Percentiles rank a stretch among this genome's conserved stretches.
Evolutionary conservation across 2,888 invertebrate species (phyloP).

Genomic region (Sarcophaga carnaria): DNA sequence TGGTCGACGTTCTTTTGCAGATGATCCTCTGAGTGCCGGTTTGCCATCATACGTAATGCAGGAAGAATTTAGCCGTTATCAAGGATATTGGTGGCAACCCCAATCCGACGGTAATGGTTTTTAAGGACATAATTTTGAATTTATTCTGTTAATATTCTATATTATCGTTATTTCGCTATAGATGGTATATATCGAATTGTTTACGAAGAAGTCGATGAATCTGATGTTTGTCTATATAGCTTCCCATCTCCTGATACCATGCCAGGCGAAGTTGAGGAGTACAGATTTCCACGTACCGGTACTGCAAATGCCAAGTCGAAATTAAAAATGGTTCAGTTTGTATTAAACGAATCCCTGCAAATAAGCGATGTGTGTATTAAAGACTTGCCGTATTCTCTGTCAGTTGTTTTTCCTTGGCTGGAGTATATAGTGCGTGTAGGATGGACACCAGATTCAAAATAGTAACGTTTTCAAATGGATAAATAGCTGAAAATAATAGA

Average conservation of each 20-base stretch:
- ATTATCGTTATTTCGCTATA: slow-evolving; percentile 73
- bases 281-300: slow-evolving; percentile 93
- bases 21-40: slow-evolving; percentile 94
- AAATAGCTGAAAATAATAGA: neutral
- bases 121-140: neutral
- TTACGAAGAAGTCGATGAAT: slow-evolving; percentile 94
- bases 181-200: slow-evolving; percentile 91
- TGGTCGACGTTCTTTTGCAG: slow-evolving; percentile 86
- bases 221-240: slow-evolving; percentile 94
- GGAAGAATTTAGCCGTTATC: slow-evolving; percentile 98
- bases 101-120: slow-evolving; percentile 84
- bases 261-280: slow-evolving; percentile 92
- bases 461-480: slow-evolving; percentile 84
- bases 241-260: slow-evolving; percentile 92
- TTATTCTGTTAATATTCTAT: neutral
- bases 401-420: slow-evolving; percentile 93
- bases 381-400: slow-evolving; percentile 89
- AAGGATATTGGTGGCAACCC: slow-evolving; percentile 99
- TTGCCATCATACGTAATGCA: slow-evolving; percentile 99
- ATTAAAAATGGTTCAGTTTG: slow-evolving; percentile 92
- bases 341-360: slow-evolving; percentile 85
- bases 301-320: slow-evolving; percentile 95
- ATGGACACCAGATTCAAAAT: slow-evolving; percentile 95
- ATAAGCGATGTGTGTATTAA: slow-evolving; percentile 89
- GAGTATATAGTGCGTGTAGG: slow-evolving; percentile 97